Conservation (phyloP, 2,888 invertebrate genomes). For the Netelia virgata region DNA sequence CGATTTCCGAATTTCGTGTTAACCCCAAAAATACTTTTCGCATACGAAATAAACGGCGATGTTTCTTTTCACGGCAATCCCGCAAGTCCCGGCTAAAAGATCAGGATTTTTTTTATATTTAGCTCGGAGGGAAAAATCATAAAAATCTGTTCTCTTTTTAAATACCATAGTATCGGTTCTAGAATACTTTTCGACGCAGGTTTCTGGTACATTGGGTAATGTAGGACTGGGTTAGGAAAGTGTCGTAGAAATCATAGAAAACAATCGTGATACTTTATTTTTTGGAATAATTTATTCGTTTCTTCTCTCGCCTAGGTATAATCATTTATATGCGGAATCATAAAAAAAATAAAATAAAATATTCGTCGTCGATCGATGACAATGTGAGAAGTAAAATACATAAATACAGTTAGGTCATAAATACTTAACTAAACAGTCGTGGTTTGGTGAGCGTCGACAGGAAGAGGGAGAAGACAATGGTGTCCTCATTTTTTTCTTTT, state of each 20-base stretch:
- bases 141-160: neutral
- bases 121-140: neutral
- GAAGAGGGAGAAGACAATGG: slow-evolving; percentile 42
- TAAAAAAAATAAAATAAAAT: slow-evolving; percentile 11
- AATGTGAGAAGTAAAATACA: slow-evolving; percentile 46
- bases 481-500: slow-evolving; percentile 14
- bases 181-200: too few relatives aligned
- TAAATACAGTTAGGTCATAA: slow-evolving; percentile 68
- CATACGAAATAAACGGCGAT: slow-evolving; percentile 27
- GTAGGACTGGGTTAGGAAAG: neutral
- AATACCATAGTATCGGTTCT: neutral
- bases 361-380: slow-evolving; percentile 46
- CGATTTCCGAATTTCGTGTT: slow-evolving; percentile 37
- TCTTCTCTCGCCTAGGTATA: slow-evolving; percentile 27
- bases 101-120: neutral
- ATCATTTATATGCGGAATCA: slow-evolving; percentile 47
- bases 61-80: neutral
- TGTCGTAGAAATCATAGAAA: neutral
- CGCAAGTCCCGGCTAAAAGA: neutral
- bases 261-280: slow-evolving; percentile 22
- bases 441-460: slow-evolving; percentile 34
- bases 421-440: slow-evolving; percentile 70
- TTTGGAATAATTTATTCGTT: slow-evolving; percentile 58
- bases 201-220: neutral
- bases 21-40: slow-evolving; percentile 36